These are phyloP conservation scores for Petrosia ficiformis DNA, from an alignment of 37 sponge, comb jelly and placozoan species.

Conservation along the genomic window DNA sequence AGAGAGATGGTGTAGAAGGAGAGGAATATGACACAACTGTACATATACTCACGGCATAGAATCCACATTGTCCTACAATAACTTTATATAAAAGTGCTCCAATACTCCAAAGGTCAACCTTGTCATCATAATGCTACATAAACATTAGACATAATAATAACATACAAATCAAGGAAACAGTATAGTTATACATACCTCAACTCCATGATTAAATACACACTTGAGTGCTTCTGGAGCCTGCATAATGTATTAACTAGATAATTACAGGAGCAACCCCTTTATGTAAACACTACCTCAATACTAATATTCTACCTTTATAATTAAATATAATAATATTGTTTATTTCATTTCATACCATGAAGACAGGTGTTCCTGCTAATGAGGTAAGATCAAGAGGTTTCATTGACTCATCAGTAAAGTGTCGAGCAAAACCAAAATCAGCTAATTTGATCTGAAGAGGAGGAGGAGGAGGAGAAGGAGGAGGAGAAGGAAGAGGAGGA, in stretches of 20 bases:
- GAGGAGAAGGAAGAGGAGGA: neutral
- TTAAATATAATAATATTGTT: neutral
- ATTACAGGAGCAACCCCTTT: neutral
- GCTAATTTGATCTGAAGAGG: slow-evolving; percentile 78
- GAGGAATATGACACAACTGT: too few species aligned
- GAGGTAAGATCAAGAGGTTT: slow-evolving; percentile 78
- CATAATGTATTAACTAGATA: neutral
- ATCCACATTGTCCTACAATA: slow-evolving; percentile 87
- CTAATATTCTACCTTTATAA: neutral
- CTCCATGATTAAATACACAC: slow-evolving; percentile 83
- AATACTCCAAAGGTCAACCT: slow-evolving; percentile 92
- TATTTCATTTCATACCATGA: slow-evolving; percentile 74
- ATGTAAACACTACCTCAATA: neutral
- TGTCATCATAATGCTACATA: slow-evolving; percentile 79
- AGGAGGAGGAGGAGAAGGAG: neutral
- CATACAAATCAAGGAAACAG: neutral
- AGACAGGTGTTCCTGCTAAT: slow-evolving; percentile 95
- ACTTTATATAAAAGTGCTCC: slow-evolving; percentile 90
- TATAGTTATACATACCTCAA: slow-evolving; percentile 50
- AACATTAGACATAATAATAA: neutral
- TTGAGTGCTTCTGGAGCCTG: slow-evolving; percentile 92
- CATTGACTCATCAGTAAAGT: slow-evolving; percentile 69
- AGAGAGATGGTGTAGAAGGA: neutral
- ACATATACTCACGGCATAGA: slow-evolving; percentile 84
- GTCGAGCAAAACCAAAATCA: slow-evolving; percentile 93